Base-by-base conservation (phyloP, 1,140 invertebrate genomes). In the Leucophenga varia region DNA sequence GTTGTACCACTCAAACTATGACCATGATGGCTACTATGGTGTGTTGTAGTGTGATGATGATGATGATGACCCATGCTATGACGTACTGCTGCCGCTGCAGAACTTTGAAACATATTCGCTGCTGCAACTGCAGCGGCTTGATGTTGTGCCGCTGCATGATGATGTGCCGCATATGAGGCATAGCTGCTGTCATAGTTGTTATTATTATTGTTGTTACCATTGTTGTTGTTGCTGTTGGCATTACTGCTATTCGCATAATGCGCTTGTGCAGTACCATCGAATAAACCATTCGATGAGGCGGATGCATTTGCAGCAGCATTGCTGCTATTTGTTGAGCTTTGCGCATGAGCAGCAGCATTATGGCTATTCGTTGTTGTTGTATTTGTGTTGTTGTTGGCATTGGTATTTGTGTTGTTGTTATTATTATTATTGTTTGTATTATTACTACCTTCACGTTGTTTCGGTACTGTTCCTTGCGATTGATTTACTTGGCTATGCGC, bases 401-500 rank as follows among this genome's bases (percentile, higher is more conserved):
- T 19, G 49, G 14, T 65, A 40, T 25, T 19, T 6, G 6, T 35
- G 43, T 47, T 59, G 39, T 22, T 55, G 42, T 19, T 49, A 42
- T 16, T 44, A 49, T 32, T 49, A 56, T 32, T 61, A 49, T 14
- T 69, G 52, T 34, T 71, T 61, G 14, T 59, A 53, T 32, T 63
- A 50, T 36, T 70, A 53, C 20, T 63, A 60, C 21, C 52, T 38
- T 38, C 51, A 57, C 46, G 53, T 18, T 50, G 52, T 38, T 49
- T 57, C 63, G 43, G 56, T 69, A 51, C 47, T 56, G 54, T 54
- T 42, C n/a, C n/a, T n/a, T n/a, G n/a, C n/a, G n/a, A n/a, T n/a
- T n/a, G n/a, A n/a, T n/a, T n/a, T n/a, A 25, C 45, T 77, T 81
- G 82, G 83, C 87, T 86, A 87, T 89, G 89, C 87, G 61, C 87